Percentiles rank a stretch among this genome's conserved stretches.
Conservation (phyloP, 1,140 invertebrate genomes). For the Nephotettix cincticeps region DNA sequence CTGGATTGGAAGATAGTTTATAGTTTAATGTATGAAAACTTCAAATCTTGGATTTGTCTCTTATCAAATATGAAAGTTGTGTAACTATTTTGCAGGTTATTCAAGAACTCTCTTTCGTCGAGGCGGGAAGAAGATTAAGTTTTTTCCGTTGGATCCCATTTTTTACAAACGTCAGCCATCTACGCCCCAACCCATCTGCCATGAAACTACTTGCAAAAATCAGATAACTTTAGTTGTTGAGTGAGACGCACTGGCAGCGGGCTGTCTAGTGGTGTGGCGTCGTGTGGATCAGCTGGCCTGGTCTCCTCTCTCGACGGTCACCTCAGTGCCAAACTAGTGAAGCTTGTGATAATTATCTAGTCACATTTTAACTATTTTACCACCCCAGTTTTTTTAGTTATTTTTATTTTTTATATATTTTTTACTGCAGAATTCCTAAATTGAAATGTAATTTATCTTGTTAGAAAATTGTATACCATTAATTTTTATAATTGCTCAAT, state of each 20-base stretch:
- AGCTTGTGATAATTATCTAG: neutral
- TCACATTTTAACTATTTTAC: too few relatives aligned
- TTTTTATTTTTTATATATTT: too few relatives aligned
- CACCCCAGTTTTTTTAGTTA: too few relatives aligned
- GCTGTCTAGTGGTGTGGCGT: neutral
- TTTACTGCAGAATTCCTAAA: too few relatives aligned
- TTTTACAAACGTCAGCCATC: constrained; percentile 15
- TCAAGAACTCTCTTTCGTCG: constrained; percentile 1
- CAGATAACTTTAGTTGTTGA: neutral
- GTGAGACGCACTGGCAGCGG: neutral
- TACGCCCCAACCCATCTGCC: neutral
- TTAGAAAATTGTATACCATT: too few relatives aligned
- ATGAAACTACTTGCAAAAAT: neutral
- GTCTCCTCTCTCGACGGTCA: neutral
- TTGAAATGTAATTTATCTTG: too few relatives aligned
- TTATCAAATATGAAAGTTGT: neutral
- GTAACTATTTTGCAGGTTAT: neutral
- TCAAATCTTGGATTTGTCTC: too few relatives aligned
- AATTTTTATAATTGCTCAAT: too few relatives aligned
- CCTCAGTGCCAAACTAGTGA: neutral
- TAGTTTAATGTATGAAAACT: too few relatives aligned
- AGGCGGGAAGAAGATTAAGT: neutral
- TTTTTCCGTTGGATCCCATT: constrained; percentile 17
- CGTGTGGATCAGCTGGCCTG: constrained; percentile 10
- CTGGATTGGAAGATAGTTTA: too few relatives aligned